Base-by-base conservation (phyloP, 2,113 vertebrate genomes). In the Heterotis niloticus region DNA sequence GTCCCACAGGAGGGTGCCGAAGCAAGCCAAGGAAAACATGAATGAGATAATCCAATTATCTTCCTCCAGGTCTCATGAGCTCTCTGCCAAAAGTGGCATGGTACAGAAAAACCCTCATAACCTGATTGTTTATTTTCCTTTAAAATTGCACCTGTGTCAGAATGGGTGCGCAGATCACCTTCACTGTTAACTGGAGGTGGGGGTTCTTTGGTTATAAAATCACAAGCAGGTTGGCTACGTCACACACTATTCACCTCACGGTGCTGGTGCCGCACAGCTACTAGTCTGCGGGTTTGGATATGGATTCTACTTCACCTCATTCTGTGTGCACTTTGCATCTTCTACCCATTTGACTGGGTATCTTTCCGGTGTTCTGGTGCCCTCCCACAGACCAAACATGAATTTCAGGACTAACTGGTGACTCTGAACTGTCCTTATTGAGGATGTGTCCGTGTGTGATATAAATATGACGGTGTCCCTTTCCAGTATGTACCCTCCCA, bases 41-140 rank as follows among this genome's bases (percentile, higher is more conserved):
- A 60, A 78, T 59, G 65, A 78, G 54, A 71, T 62, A 70, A 70
- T 56, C 67, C 54, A n/a, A 51, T 69, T 71, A 29, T 68, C 54
- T 69, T 70, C 56, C 26, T 28, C 26, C 56, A n/a, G 24, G 54
- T 69, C 54, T 34, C 64, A 7, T 17, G 28, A 28, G 18, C 11
- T 18, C 16, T 5, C 56, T 12, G 73, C 57, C 57, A 75, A 20
- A 16, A 75, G 4, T 17, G 71, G 5, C 16, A 12, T 2, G 1
- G 26, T 4, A 44, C 34, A 44, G 7, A 7, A 44, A 44, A 74
- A 74, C 66, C 34, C n/a, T n/a, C 51, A 24, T 66, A n/a, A 68
- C 64, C 64, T 14, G 10, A 16, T 16, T 54, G 14, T 64, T 75
- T 14, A 34, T 52, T 44, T 44, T 59, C 9, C 10, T 52, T 59